Evolutionary conservation across 2,888 invertebrate genomes (phyloP).

Genomic region (Cylindroiulus punctatus): DNA sequence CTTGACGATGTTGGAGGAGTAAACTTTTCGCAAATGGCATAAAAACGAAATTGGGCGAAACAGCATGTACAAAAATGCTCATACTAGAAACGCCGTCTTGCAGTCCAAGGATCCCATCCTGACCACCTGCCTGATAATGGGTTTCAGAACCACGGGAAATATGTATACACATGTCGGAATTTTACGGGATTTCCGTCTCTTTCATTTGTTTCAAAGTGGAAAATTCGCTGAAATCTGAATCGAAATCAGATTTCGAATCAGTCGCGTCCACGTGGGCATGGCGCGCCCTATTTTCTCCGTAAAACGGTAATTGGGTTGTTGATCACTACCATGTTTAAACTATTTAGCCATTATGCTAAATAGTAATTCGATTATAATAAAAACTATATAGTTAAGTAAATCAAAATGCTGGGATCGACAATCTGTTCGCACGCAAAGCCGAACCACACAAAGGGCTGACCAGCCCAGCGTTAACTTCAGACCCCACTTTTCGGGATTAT

Average conservation of each 20-base stretch:
- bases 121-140: too few relatives aligned
- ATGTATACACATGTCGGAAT: background rate
- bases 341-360: too few relatives aligned
- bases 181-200: constrained; percentile 25
- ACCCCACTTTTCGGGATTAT: background rate
- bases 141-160: background rate
- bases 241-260: background rate
- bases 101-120: too few relatives aligned
- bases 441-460: background rate
- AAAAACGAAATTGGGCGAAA: too few relatives aligned
- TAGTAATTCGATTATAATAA: too few relatives aligned
- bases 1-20: too few relatives aligned
- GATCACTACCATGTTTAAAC: background rate
- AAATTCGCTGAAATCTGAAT: background rate
- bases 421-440: background rate
- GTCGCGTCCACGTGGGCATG: background rate
- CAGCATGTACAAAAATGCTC: too few relatives aligned
- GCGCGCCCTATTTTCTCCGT: background rate
- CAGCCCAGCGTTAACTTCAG: background rate
- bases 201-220: background rate
- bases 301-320: background rate
- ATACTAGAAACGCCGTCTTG: too few relatives aligned
- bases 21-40: too few relatives aligned
- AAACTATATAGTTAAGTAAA: too few relatives aligned
- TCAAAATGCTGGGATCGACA: background rate